phyloP scores from a whole-genome alignment of 2,888 invertebrate species.

The Polyommatus icarus region DNA sequence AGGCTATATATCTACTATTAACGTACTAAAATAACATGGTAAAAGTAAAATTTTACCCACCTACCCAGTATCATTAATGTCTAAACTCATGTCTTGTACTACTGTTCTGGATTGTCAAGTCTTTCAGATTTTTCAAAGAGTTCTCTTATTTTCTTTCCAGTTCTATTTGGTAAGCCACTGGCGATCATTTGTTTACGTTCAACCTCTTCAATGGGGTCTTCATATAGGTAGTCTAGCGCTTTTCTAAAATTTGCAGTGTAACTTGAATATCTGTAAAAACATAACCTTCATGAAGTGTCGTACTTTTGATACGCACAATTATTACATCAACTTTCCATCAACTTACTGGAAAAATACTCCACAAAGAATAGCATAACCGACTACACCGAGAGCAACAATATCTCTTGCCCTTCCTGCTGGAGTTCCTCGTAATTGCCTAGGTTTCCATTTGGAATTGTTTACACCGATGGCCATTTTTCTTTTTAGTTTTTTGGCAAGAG shows the following conservation, averaged over 20 bases:
- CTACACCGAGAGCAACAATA: slow-evolving; percentile 67
- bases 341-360: slow-evolving; percentile 78
- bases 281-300: slow-evolving; percentile 29
- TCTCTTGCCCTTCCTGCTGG: slow-evolving; percentile 81
- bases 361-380: slow-evolving; percentile 64
- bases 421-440: slow-evolving; percentile 83
- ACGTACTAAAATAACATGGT: neutral
- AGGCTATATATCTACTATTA: slow-evolving; percentile 34
- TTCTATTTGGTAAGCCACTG: slow-evolving; percentile 55
- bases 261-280: slow-evolving; percentile 54
- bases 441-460: slow-evolving; percentile 82
- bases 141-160: slow-evolving; percentile 52
- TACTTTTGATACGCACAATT: neutral
- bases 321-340: slow-evolving; percentile 5
- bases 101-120: slow-evolving; percentile 58
- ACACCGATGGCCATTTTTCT: slow-evolving; percentile 74
- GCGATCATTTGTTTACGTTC: slow-evolving; percentile 67
- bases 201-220: slow-evolving; percentile 68
- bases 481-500: neutral
- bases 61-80: slow-evolving; percentile 48
- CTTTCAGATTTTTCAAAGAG: slow-evolving; percentile 53
- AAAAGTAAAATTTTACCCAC: slow-evolving; percentile 46
- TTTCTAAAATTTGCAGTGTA: slow-evolving; percentile 55
- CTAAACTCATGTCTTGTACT: slow-evolving; percentile 51
- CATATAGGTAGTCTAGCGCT: slow-evolving; percentile 55